Base-by-base conservation (phyloP, 2,113 vertebrate species). In the Corvus cornix region DNA sequence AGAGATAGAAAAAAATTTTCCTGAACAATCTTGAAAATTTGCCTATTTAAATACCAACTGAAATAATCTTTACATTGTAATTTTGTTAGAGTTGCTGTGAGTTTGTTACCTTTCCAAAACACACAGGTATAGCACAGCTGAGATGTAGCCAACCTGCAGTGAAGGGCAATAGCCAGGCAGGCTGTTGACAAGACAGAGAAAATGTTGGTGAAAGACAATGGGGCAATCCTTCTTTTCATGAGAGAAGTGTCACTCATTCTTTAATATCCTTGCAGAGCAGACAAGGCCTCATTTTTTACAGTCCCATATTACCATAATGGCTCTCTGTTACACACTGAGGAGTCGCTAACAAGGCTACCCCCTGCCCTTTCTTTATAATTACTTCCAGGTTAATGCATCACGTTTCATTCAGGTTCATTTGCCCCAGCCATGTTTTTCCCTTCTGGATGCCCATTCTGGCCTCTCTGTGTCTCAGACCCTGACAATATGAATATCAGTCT, bases 401-500 rank as follows among this genome's bases (percentile, higher is more conserved):
- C 3, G 0, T 77, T 78, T 87, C 64, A 86, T 67, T 69, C 14
- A 6, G 68, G 75, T 86, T 96, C 85, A 64, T 75, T 68, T 94
- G 64, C 58, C n/a, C 60, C 37, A 73, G 64, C 64, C 64, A 60
- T 78, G 33, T 53, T 96, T 94, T 90, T 53, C 49, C 53, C 24
- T 70, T 81, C 62, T 90, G 44, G 76, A 28, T 81, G 60, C 52
- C 83, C 69, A 44, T 64, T 90, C 44, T 88, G 86, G 88, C 90
- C 90, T 90, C 80, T 81, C 35, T 16, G 8, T 69, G 19, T 44
- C 87, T 92, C 84, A 82, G 52, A 91, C 46, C 37, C 56, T 48
- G 78, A 62, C 72, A 79, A 53, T 78, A 96, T 91, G 96, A 97
- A 96, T 96, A 97, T 97, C 96, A 92, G 74, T 70, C 49, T 97